A percentile compares a stretch with the other conserved stretches of the same genome.
phyloP scores from a whole-genome alignment of 2,888 invertebrate genomes.

The Therioaphis trifolii region DNA sequence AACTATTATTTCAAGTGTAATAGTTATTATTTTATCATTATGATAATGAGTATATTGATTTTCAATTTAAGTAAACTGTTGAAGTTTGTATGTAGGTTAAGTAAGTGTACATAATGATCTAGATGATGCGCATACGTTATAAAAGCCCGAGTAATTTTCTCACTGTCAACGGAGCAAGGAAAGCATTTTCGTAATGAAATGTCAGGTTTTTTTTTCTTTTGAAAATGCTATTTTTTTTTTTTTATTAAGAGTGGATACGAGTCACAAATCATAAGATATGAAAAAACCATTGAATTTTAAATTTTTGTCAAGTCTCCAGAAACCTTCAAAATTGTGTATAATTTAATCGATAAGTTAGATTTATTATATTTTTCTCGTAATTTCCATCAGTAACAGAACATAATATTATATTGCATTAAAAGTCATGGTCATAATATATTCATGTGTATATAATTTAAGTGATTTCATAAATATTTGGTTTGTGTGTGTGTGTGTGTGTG shows the following conservation, averaged over 20 bases:
- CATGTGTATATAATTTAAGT: neutral
- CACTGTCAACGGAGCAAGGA: neutral
- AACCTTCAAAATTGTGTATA: neutral
- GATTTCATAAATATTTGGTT: neutral
- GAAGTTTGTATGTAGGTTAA: no score
- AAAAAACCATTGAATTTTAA: neutral
- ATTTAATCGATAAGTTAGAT: neutral
- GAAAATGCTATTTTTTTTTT: neutral
- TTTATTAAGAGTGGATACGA: neutral
- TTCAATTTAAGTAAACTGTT: no score
- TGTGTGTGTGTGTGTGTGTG: no score
- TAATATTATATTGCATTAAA: no score
- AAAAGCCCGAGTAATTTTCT: neutral
- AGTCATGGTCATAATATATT: no score
- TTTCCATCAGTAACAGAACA: no score
- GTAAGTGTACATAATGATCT: no score
- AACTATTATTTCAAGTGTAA: no score
- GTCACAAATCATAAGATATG: neutral
- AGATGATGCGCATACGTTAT: neutral
- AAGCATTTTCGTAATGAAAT: neutral
- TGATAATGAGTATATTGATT: no score
- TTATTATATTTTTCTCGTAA: neutral
- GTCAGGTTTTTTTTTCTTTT: neutral
- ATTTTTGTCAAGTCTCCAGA: neutral
- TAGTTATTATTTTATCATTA: no score